A percentile compares a stretch with the other conserved stretches of the same genome.
These are phyloP conservation scores for Harpalus rufipes DNA, from an alignment of 2,888 invertebrate genomes.

Conservation along the genomic window DNA sequence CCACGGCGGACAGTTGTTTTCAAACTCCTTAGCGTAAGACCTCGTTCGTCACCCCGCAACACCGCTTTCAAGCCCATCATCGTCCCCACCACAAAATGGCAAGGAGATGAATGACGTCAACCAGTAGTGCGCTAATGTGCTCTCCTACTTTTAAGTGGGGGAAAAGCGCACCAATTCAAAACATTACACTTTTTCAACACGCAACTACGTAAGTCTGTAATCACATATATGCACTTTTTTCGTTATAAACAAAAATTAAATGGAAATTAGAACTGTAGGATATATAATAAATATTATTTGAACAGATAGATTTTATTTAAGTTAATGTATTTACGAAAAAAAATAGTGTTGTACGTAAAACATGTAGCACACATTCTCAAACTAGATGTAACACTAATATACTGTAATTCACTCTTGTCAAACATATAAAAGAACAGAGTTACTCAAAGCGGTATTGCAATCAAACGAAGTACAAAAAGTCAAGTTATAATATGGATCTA, in stretches of 20 bases:
- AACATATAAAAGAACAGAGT: constrained; percentile 30
- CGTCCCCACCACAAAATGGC: constrained; percentile 57
- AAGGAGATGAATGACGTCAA: constrained; percentile 66
- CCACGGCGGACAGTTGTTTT: constrained; percentile 66
- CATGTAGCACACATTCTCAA: constrained; percentile 48
- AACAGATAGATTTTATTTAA: constrained; percentile 45
- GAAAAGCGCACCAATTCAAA: constrained; percentile 48
- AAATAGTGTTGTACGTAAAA: constrained; percentile 13
- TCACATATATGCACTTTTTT: neutral
- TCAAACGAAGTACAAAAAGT: constrained; percentile 24
- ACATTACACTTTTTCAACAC: too few species aligned
- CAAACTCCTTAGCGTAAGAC: constrained; percentile 66
- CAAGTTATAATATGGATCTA: neutral
- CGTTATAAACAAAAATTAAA: neutral
- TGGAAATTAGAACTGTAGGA: constrained; percentile 5
- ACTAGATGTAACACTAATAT: constrained; percentile 4
- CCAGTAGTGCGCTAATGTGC: constrained; percentile 39
- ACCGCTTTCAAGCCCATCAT: constrained; percentile 21
- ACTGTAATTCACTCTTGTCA: constrained; percentile 39
- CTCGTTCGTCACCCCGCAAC: constrained; percentile 52
- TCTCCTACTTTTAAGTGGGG: constrained; percentile 32
- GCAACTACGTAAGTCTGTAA: too few species aligned
- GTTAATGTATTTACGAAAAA: constrained; percentile 56
- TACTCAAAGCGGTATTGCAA: constrained; percentile 48
- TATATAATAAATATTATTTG: constrained; percentile 6